Conservation (phyloP, 2,113 vertebrate species). For the Poeciliopsis retropinna region DNA sequence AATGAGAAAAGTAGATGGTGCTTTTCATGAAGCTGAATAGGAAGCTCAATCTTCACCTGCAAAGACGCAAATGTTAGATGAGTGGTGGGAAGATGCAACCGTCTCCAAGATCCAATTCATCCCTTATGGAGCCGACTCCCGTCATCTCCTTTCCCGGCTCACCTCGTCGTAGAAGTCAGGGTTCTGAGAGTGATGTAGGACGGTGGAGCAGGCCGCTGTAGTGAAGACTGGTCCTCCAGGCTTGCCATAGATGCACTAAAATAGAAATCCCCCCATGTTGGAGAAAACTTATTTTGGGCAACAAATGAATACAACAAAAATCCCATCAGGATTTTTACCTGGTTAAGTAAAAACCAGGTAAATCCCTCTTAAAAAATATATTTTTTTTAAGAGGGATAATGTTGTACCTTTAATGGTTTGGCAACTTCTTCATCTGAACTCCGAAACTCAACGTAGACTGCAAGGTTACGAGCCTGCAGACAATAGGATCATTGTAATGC, state of each 20-base stretch:
- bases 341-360: too few species aligned
- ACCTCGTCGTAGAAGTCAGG: slow-evolving; percentile 98
- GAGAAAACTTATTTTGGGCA: background rate
- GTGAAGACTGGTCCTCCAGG: slow-evolving; percentile 91
- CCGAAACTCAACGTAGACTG: slow-evolving; percentile 92
- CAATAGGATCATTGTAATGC: slow-evolving; percentile 41
- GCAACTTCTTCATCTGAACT: slow-evolving; percentile 92
- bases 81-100: background rate
- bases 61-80: slow-evolving; percentile 24
- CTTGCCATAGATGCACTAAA: slow-evolving; percentile 96
- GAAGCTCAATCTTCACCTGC: slow-evolving; percentile 98
- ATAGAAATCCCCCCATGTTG: slow-evolving; percentile 5
- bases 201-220: slow-evolving; percentile 86
- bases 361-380: too few species aligned
- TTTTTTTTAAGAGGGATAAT: background rate
- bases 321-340: slow-evolving; percentile 13
- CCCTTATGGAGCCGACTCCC: background rate
- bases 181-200: slow-evolving; percentile 96
- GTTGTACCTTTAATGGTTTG: slow-evolving; percentile 89
- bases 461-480: slow-evolving; percentile 93
- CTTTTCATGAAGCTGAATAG: slow-evolving; percentile 95
- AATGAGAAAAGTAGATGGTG: slow-evolving; percentile 98
- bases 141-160: slow-evolving; percentile 39
- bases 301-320: slow-evolving; percentile 2
- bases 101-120: background rate